phyloP scores from a whole-genome alignment of 2,797 vertebrate species.

The Cirrhinus mrigala region DNA sequence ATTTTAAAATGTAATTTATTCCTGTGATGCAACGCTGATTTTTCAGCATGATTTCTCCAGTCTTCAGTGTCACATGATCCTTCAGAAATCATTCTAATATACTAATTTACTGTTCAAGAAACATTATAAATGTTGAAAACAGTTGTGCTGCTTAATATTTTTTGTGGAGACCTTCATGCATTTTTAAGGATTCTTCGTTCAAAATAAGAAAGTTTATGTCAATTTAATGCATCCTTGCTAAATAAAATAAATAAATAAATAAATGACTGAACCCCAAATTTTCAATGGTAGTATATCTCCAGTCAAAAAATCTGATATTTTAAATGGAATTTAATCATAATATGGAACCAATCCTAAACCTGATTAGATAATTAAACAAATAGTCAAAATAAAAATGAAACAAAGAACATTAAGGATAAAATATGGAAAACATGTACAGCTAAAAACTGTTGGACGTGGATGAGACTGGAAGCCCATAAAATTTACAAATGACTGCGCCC shows the following conservation, averaged over 20 bases:
- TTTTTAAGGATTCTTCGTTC: neutral
- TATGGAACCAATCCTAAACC: neutral
- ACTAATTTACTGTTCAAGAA: neutral
- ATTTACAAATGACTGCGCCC: too few species aligned
- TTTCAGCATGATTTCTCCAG: too few species aligned
- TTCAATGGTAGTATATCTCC: too few species aligned
- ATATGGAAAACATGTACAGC: too few species aligned
- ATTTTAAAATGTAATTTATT: neutral
- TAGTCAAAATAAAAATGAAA: neutral
- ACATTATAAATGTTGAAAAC: neutral
- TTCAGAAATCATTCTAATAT: neutral
- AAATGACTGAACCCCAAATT: neutral
- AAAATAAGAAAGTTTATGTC: too few species aligned
- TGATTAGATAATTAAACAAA: neutral
- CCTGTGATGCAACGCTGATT: too few species aligned
- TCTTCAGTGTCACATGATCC: too few species aligned
- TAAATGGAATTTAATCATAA: neutral
- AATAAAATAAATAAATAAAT: too few species aligned
- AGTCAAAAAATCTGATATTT: neutral
- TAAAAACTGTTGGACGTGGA: too few species aligned
- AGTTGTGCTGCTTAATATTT: neutral
- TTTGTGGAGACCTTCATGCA: neutral
- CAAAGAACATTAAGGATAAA: neutral
- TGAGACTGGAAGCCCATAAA: too few species aligned
- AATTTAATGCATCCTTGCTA: too few species aligned